These are phyloP conservation scores for Tridacna gigas DNA, from an alignment of 2,888 invertebrate species.

Conservation along the genomic window DNA sequence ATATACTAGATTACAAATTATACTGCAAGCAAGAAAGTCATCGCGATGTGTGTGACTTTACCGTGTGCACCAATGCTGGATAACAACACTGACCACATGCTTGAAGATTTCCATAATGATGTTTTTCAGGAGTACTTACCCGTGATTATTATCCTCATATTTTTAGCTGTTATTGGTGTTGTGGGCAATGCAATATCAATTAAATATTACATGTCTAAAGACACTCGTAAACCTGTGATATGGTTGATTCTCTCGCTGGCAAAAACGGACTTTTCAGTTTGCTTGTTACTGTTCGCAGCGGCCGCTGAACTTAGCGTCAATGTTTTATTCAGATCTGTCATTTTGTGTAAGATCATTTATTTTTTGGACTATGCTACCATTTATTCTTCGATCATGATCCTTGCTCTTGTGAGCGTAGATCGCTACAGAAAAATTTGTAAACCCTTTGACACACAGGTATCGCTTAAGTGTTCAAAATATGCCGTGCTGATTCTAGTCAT, in stretches of 20 bases:
- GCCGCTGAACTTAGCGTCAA: slow-evolving; percentile 2
- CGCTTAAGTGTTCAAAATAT: background rate
- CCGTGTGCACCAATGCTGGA: too few species aligned
- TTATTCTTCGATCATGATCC: slow-evolving; percentile 6
- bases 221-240: background rate
- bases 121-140: background rate
- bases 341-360: slow-evolving; percentile 6
- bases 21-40: too few species aligned
- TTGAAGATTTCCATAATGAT: background rate
- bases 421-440: slow-evolving; percentile 11
- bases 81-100: too few species aligned
- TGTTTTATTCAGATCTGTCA: background rate
- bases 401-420: slow-evolving; percentile 8
- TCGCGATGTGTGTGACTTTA: too few species aligned
- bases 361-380: slow-evolving; percentile 1
- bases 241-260: background rate
- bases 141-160: background rate
- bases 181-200: background rate
- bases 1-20: too few species aligned
- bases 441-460: slow-evolving; percentile 6
- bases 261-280: background rate
- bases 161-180: background rate
- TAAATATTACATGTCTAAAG: slow-evolving; percentile 9
- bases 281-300: background rate
- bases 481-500: background rate